Evolutionary conservation across 2,888 invertebrate species (phyloP), one percentile per base, ranked within the genome.

Genomic region (Schizotus pectinicornis): DNA sequence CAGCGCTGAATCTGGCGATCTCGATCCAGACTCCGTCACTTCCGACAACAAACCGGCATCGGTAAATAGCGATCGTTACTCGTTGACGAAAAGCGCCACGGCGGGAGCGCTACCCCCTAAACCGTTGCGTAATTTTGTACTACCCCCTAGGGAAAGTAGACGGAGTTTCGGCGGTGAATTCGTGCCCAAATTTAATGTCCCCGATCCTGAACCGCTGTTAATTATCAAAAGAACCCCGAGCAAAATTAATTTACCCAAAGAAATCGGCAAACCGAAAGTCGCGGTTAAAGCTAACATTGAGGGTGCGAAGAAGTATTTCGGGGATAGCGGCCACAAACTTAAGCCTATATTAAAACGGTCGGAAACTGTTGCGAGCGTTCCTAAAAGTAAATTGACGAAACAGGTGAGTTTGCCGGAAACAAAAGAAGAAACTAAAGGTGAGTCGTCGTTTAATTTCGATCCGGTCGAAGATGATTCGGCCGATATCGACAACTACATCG

Each of bases 181-280:
- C 54, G 64, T 74, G 11, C 74, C 78, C 0, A 73, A 74, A 56
- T 75, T 73, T 56, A 69, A 73, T 50, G 42, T 68, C 5, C 43
- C 70, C 3, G 75, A 77, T 53, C 74, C 76, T 1, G 74, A 78
- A 68, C 78, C 79, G 8, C 63, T 79, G 38, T 59, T 80, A 11
- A 73, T 80, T 7, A 80, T 80, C 13, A 80, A 78, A 68, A 70
- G 80, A 37, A 80, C 80, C 1, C 80, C 80, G 0, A 79, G 77
- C 57, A 80, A 80, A 71, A 73, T 80, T 50, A 74, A 72, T 55
- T 50, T 80, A 43, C 79, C 79, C 0, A 75, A 76, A 62, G 79
- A 79, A 63, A 69, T 75, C 8, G 74, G 74, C 0, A 80, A 80
- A 64, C 80, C 80, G 1, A 78, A 77, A 67, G 76, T 80, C 0